Evolutionary conservation across 2,113 vertebrate species (phyloP), one percentile per base, ranked within the genome.

Genomic region (Tangachromis dhanisi): DNA sequence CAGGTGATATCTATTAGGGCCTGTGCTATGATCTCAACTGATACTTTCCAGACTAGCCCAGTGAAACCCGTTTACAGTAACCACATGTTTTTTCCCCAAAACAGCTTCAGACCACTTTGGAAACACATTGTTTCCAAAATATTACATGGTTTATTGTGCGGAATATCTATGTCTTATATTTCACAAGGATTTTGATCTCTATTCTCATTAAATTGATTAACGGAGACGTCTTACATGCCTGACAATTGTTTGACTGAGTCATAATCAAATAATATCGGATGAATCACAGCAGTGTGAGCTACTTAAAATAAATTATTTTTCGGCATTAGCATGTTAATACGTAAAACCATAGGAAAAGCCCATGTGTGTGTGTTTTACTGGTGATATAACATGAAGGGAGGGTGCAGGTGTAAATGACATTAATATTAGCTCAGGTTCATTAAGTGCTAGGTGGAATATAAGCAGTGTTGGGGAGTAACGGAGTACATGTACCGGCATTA

Each of bases 41-140:
- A 88, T 76, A 49, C 63, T 89, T 93, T 93, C 92, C 92, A 94
- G 59, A 81, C 12, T 40, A 35, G n/a, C 11, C 76, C 59, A 63
- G 57, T 71, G 9, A 76, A 49, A 78, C 16, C 47, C 9, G 54
- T 31, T 83, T 80, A 87, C 79, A 17, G 80, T 85, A 91, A 92
- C 85, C 61, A 83, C 61, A 31, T 7, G 6, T 8, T 19, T 29
- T 76, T 78, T 49, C 17, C 26, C 71, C 71, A 78, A 78, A 78
- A 78, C 45, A 78, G 45, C 71, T 78, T 78, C 45, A 78, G 45
- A 49, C 24, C 71, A 49, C 2, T 78, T 78, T 78, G 71, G 42
- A 78, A 78, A 78, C 71, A 78, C 26, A 6, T 19, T 19, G 71
- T 78, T 78, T 78, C 71, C 45, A 78, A 78, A 78, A 78, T 5